These are phyloP conservation scores for Trochalopteron elliotii DNA, from an alignment of 2,113 vertebrate genomes.

Conservation along the genomic window DNA sequence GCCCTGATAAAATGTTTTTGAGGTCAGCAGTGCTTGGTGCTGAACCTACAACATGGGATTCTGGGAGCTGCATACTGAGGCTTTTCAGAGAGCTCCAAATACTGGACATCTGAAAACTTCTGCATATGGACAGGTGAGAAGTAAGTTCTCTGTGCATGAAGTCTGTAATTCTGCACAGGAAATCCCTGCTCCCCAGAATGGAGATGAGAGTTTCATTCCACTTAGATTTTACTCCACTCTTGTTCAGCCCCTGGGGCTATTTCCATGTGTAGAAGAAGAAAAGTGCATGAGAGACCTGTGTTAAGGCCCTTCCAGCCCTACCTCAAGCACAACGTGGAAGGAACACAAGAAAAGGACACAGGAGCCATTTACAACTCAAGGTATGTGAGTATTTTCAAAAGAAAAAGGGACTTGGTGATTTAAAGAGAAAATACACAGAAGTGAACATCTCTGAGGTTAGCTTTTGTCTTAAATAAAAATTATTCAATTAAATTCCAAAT, in stretches of 20 bases:
- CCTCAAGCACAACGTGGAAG: not conserved
- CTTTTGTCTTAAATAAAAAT: not conserved
- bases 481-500: not conserved
- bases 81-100: not conserved
- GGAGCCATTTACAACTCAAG: not conserved
- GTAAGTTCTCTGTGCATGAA: not conserved
- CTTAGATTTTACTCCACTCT: not conserved
- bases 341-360: not conserved
- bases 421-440: not conserved
- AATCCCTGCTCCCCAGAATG: not conserved
- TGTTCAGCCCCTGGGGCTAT: not conserved
- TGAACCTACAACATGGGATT: not conserved
- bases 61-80: not conserved
- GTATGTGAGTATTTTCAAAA: not conserved
- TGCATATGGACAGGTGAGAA: not conserved
- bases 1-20: not conserved
- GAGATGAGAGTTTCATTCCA: not conserved
- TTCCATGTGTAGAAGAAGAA: not conserved
- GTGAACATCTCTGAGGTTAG: not conserved
- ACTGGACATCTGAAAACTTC: not conserved
- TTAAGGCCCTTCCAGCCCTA: not conserved
- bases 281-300: not conserved
- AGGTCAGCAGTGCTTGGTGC: not conserved
- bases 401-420: not conserved
- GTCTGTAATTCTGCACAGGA: not conserved